Percentiles rank a stretch among this genome's conserved stretches.
Evolutionary conservation across 2,888 invertebrate species (phyloP).

Genomic region (Spisula solida): DNA sequence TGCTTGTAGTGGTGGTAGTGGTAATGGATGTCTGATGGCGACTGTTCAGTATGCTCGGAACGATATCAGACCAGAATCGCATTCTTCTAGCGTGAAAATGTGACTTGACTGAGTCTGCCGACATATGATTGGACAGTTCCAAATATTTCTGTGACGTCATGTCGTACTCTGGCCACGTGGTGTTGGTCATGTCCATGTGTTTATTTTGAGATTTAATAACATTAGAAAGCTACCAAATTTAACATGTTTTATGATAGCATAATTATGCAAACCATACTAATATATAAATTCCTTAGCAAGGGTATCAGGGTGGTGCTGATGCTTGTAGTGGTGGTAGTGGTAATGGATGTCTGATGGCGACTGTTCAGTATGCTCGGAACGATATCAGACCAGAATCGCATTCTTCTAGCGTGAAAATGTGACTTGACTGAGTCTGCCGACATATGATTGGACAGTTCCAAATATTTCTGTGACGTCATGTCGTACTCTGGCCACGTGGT

Average conservation of each 20-base stretch:
- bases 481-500: slow-evolving; percentile 31
- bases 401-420: slow-evolving; percentile 13
- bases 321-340: background rate
- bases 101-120: background rate
- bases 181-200: background rate
- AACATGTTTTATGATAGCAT: too few relatives aligned
- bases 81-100: slow-evolving; percentile 21
- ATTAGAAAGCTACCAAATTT: too few relatives aligned
- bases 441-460: slow-evolving; percentile 23
- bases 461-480: slow-evolving; percentile 21
- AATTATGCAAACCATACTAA: too few relatives aligned
- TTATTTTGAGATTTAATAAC: too few relatives aligned
- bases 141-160: slow-evolving; percentile 26
- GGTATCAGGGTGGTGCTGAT: too few relatives aligned
- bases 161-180: slow-evolving; percentile 28
- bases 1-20: background rate
- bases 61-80: slow-evolving; percentile 20
- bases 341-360: background rate
- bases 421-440: background rate
- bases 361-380: background rate
- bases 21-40: background rate
- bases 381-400: slow-evolving; percentile 23
- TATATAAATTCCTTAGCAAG: too few relatives aligned
- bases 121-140: slow-evolving; percentile 23
- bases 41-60: background rate